phyloP scores from a whole-genome alignment of 2,113 vertebrate genomes.

The Gymnobelideus leadbeateri region DNA sequence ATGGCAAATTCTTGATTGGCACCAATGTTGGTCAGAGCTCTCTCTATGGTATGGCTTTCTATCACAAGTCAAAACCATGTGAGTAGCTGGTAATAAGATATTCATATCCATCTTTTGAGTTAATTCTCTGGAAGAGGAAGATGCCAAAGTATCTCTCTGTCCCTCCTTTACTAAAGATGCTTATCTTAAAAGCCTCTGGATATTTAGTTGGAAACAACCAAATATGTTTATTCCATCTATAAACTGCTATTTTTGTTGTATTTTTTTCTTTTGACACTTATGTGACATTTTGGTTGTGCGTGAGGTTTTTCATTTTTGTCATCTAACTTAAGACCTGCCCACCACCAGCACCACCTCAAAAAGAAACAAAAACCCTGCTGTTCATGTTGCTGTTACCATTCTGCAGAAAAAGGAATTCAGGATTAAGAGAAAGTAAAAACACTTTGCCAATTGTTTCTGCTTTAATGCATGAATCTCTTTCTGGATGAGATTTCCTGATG shows the following conservation, averaged over 20 bases:
- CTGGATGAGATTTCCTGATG: neutral
- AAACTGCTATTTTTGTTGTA: slow-evolving; percentile 22
- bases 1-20: neutral
- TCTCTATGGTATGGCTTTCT: neutral
- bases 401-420: neutral
- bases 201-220: slow-evolving; percentile 1
- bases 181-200: slow-evolving; percentile 16
- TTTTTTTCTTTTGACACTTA: neutral
- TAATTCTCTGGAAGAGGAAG: neutral
- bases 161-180: slow-evolving; percentile 25
- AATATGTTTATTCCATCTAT: neutral
- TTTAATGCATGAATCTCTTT: neutral
- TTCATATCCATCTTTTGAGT: neutral
- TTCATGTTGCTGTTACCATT: neutral
- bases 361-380: neutral
- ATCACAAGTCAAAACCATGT: neutral
- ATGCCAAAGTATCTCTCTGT: neutral
- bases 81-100: neutral
- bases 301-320: neutral
- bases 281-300: neutral
- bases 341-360: neutral
- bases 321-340: neutral
- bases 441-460: neutral
- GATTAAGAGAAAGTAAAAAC: neutral
- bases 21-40: neutral